Evolutionary conservation across 2,888 invertebrate species (phyloP), one percentile per base, ranked within the genome.

Genomic region (Corbicula japonica): DNA sequence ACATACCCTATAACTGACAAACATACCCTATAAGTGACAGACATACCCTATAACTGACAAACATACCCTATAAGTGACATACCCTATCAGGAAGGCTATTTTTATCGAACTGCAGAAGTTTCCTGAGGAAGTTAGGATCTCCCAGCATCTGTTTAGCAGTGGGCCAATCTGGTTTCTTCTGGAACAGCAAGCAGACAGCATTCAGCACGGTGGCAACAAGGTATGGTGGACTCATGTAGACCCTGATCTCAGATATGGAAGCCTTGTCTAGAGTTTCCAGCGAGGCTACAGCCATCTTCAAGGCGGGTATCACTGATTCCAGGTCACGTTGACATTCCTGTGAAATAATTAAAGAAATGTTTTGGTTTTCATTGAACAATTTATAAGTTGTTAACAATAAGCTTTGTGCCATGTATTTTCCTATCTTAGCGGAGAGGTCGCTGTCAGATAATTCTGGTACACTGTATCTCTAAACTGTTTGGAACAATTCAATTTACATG

Each of bases 291-390:
- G 93, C 93, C 44, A 88, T 86, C 74, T 92, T 89, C 44, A 93
- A 80, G 5, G 90, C 89, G 46, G 93, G 93, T 34, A 92, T 84
- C 1, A 93, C 93, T 26, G 92, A 91, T 8, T 90, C 90, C 34
- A 93, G 83, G 80, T 93, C 93, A 56, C 87, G 80, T 81, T 93
- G 90, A 86, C 93, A 93, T 79, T 93, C 92, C 92, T 93, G 72
- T 0, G n/a, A 50, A 62, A 46, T n/a, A 62, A 28, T 18, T 28
- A 41, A 41, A 34, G 12, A 41, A 10, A 46, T 46, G 5, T 15
- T 46, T 46, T 46, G 18, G 18, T 46, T 46, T n/a, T 15, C 54
- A 54, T n/a, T 23, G 61, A 34, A 18, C 5, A 18, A 18, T n/a
- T n/a, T n/a, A n/a, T n/a, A n/a, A n/a, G n/a, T n/a, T n/a, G n/a